phyloP scores from a whole-genome alignment of 2,797 vertebrate species.

The Erethizon dorsatum region DNA sequence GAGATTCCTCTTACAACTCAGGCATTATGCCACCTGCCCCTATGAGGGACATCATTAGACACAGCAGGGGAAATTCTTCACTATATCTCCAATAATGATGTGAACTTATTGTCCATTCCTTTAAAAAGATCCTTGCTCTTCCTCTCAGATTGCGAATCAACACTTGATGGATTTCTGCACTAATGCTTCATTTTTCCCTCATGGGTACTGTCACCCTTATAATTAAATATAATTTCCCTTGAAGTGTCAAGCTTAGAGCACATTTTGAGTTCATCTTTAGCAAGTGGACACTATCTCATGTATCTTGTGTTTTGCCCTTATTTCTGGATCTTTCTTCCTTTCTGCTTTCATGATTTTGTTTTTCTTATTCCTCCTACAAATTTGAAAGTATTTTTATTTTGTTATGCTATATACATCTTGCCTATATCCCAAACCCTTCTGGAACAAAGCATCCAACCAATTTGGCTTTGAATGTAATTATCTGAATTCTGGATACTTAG shows the following conservation, averaged over 20 bases:
- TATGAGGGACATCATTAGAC: conserved; percentile 37
- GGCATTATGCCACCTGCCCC: background rate
- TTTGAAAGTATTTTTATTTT: conserved; percentile 52
- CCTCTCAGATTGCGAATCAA: conserved; percentile 48
- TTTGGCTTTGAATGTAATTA: background rate
- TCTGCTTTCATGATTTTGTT: background rate
- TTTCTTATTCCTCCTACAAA: background rate
- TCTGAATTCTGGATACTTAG: background rate
- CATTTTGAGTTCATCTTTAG: conserved; percentile 8
- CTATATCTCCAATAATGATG: conserved; percentile 1
- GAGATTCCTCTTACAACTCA: background rate
- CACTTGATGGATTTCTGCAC: background rate
- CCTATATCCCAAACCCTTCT: background rate
- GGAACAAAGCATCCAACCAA: background rate
- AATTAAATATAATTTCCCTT: conserved; percentile 23
- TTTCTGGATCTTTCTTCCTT: background rate
- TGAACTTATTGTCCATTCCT: background rate
- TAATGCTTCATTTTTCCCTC: conserved; percentile 44
- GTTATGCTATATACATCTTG: background rate
- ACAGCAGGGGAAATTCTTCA: background rate
- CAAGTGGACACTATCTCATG: background rate
- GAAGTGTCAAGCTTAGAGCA: background rate
- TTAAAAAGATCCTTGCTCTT: conserved; percentile 20
- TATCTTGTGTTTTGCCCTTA: background rate
- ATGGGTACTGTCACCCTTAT: background rate